Conservation (phyloP, 2,113 vertebrate genomes). For the Oreamnos americanus region DNA sequence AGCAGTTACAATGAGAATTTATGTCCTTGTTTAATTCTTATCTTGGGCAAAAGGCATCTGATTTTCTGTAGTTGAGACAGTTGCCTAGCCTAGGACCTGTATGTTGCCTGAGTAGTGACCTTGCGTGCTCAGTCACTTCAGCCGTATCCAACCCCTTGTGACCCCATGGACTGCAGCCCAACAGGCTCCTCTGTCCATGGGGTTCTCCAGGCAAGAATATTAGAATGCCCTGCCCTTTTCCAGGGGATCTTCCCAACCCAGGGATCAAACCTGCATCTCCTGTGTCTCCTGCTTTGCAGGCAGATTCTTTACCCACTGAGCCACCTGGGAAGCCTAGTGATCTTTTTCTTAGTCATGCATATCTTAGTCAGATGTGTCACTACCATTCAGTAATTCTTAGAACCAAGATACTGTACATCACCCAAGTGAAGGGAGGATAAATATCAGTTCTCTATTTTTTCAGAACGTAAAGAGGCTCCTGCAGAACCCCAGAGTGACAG, state of each 20-base stretch:
- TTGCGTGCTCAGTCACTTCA: not conserved
- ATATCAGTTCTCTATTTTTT: not conserved
- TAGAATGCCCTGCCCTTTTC: not conserved
- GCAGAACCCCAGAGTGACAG: slow-evolving; percentile 87
- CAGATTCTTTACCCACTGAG: not conserved
- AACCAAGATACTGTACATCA: not conserved
- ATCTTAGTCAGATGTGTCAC: not conserved
- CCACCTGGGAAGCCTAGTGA: not conserved
- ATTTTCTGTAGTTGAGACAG: not conserved
- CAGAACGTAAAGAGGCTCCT: slow-evolving; percentile 91
- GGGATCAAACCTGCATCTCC: not conserved
- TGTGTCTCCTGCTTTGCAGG: not conserved
- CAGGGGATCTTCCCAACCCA: not conserved
- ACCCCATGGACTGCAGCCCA: not conserved
- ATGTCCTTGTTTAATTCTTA: slow-evolving; percentile 14
- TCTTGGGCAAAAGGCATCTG: not conserved
- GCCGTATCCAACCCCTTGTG: fast-evolving
- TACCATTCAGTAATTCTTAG: not conserved
- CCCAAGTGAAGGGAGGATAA: not conserved
- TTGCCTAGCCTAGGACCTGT: not conserved
- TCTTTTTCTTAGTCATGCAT: not conserved
- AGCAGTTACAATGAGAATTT: not conserved
- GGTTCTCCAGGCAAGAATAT: not conserved
- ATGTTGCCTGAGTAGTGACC: not conserved
- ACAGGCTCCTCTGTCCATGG: not conserved